Evolutionary conservation across 2,797 vertebrate species (phyloP), one percentile per base, ranked within the genome.

Genomic region (Artibeus lituratus): DNA sequence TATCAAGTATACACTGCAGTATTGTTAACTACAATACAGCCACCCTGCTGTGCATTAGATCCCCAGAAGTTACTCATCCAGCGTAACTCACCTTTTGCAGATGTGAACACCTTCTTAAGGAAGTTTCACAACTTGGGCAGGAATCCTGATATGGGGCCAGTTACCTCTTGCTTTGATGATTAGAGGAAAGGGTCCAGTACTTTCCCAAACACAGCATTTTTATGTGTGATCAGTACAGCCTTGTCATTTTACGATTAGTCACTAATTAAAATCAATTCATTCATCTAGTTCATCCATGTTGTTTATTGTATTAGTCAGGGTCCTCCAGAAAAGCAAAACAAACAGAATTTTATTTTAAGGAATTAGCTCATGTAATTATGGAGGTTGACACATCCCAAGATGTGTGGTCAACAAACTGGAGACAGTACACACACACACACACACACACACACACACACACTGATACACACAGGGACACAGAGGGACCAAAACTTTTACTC

Each of bases 311-410:
- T 37, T 22, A 53, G 51, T 44, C 39, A 47, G 35, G 21, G 16
- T 35, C 57, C 59, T 69, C 72, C 86, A 47, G 70, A 69, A 39
- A 77, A 76, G 39, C 19, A 69, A 51, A 67, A n/a, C 39, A 35
- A 77, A n/a, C 14, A 76, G 42, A 21, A 44, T 44, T 57, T 57
- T 90, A 67, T 84, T 69, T 32, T 83, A 42, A 49, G 49, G 72
- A 77, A 70, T 59, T 39, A 35, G 15, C 39, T 84, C 19, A 2
- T 90, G 49, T 35, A 77, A 0, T 49, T 90, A 49, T 10, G 29
- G 39, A 70, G 21, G 26, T 55, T 55, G 76, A 88, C 55, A 82
- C 53, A 16, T 65, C 51, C 29, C 37, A 74, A 74, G 29, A 35
- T 42, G 11, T 7, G 21, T 26, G 67, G 57, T 47, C 3, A 24